Evolutionary conservation across 2,888 invertebrate species (phyloP).

Genomic region (Platerodrilus igneus): DNA sequence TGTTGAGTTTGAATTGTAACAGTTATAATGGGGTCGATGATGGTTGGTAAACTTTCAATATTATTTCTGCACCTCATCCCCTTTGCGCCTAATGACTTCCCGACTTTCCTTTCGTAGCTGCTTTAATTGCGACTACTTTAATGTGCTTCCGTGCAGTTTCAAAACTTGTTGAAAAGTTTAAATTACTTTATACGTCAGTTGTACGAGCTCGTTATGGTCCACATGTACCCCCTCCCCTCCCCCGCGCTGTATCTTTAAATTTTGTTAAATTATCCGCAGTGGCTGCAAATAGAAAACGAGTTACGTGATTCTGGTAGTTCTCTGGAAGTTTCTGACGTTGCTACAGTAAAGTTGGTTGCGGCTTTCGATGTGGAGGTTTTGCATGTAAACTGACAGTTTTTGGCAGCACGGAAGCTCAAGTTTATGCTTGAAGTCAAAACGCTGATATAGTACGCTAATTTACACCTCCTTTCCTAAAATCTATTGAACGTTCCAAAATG

Average conservation of each 20-base stretch:
- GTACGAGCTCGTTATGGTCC: slow-evolving; percentile 20
- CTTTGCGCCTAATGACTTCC: slow-evolving; percentile 34
- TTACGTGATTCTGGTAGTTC: slow-evolving; percentile 22
- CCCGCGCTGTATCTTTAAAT: slow-evolving; percentile 9
- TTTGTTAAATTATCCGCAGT: slow-evolving; percentile 19
- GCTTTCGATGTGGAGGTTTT: too few species aligned
- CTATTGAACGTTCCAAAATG: too few species aligned
- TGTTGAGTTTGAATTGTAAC: slow-evolving; percentile 30
- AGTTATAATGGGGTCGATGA: slow-evolving; percentile 26
- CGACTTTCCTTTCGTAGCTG: slow-evolving; percentile 35
- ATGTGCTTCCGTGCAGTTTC: slow-evolving; percentile 43
- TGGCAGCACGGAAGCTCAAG: too few species aligned
- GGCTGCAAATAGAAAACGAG: slow-evolving; percentile 21
- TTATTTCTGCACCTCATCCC: slow-evolving; percentile 34
- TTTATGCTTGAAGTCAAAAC: too few species aligned
- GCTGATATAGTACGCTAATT: too few species aligned
- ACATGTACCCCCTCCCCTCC: slow-evolving; percentile 12
- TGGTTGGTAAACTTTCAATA: slow-evolving; percentile 36
- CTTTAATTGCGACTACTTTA: slow-evolving; percentile 38
- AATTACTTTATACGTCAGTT: slow-evolving; percentile 41
- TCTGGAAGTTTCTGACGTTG: too few species aligned
- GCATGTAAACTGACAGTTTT: too few species aligned
- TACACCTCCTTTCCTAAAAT: too few species aligned
- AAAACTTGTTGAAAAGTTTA: slow-evolving; percentile 44
- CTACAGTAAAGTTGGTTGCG: too few species aligned